Evolutionary conservation across 2,888 invertebrate species (phyloP).

Genomic region (Lampropteryx suffumata): DNA sequence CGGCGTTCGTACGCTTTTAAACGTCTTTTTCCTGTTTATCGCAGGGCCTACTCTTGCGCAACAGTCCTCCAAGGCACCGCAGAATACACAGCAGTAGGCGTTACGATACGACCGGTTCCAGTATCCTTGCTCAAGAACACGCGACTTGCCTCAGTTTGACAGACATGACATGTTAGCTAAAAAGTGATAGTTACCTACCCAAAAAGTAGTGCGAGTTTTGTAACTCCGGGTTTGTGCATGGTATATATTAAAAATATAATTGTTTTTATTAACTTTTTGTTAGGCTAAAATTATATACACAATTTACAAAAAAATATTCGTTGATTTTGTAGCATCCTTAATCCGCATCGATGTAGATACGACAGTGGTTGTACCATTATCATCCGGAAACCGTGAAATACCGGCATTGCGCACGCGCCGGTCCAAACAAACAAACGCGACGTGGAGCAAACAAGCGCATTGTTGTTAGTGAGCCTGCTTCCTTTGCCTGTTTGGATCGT

Average conservation of each 20-base stretch:
- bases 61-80: constrained; percentile 32
- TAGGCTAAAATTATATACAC: too few species aligned
- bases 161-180: constrained; percentile 22
- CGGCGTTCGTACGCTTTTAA: constrained; percentile 26
- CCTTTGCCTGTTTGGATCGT: constrained; percentile 49
- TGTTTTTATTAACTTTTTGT: too few species aligned
- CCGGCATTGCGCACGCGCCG: constrained; percentile 57
- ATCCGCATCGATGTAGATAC: constrained; percentile 15
- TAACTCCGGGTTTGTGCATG: constrained; percentile 12
- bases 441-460: constrained; percentile 39
- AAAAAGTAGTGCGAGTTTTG: constrained; percentile 27
- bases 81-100: constrained; percentile 10
- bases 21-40: constrained; percentile 51
- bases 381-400: constrained; percentile 55
- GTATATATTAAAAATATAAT: not conserved
- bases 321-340: constrained; percentile 2
- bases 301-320: not conserved
- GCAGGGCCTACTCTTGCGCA: constrained; percentile 45
- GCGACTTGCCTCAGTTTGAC: constrained; percentile 20
- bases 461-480: constrained; percentile 48
- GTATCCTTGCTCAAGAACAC: constrained; percentile 35
- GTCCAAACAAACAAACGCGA: constrained; percentile 51
- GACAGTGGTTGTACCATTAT: constrained; percentile 17
- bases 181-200: constrained; percentile 29
- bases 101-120: constrained; percentile 45